Percentiles rank a stretch among this genome's conserved stretches.
These are phyloP conservation scores for Spialia ferax DNA, from an alignment of 2,888 invertebrate species.

Conservation along the genomic window DNA sequence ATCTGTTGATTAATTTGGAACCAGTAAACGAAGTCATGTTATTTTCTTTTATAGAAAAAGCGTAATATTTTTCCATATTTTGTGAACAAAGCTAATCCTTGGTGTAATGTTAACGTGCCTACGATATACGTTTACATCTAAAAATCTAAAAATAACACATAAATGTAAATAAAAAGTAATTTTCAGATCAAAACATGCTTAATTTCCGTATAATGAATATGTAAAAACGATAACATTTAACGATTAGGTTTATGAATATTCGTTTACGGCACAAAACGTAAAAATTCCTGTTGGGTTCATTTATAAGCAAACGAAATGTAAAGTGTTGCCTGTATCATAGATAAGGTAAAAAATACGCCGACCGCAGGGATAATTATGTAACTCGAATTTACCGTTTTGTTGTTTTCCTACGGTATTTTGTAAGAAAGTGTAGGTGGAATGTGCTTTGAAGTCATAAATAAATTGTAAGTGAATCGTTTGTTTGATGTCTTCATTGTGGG, in stretches of 20 bases:
- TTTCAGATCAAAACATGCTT: constrained; percentile 6
- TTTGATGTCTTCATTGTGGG: background rate
- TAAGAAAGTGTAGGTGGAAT: background rate
- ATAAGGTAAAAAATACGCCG: constrained; percentile 26
- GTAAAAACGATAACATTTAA: constrained; percentile 46
- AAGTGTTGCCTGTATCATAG: constrained; percentile 22
- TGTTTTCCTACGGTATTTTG: constrained; percentile 2
- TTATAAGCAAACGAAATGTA: constrained; percentile 32
- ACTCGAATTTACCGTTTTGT: background rate
- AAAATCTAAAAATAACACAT: background rate
- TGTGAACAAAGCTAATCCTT: too few relatives aligned
- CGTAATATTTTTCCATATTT: too few relatives aligned
- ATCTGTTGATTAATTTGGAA: constrained; percentile 10
- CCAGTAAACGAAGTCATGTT: background rate
- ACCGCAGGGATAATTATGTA: constrained; percentile 12
- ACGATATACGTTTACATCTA: too few relatives aligned
- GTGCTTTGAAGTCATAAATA: constrained; percentile 17
- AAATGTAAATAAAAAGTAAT: background rate
- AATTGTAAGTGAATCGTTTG: background rate
- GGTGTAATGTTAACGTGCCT: too few relatives aligned
- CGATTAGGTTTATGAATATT: constrained; percentile 49
- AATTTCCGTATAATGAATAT: constrained; percentile 35
- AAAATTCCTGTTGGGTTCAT: constrained; percentile 12
- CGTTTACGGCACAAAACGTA: constrained; percentile 42
- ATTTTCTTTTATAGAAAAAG: too few relatives aligned